Evolutionary conservation across 2,113 vertebrate species (phyloP).

Genomic region (Tiliqua scincoides): DNA sequence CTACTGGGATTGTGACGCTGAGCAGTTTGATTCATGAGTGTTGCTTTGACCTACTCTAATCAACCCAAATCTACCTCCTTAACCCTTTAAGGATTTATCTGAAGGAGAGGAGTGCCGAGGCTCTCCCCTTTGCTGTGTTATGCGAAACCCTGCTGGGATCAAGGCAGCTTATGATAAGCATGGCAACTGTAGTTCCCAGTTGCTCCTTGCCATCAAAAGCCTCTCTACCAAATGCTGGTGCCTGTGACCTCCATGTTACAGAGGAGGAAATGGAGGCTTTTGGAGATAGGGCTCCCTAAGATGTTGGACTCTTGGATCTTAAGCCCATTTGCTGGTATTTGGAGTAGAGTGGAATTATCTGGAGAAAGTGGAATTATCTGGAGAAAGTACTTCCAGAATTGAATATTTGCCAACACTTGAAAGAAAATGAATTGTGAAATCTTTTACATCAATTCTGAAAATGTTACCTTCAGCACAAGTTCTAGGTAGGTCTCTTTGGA

Average conservation of each 20-base stretch:
- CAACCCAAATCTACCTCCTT: not conserved
- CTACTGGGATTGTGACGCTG: not conserved
- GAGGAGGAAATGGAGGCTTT: not conserved
- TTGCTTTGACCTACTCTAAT: not conserved
- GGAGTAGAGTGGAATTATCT: not conserved
- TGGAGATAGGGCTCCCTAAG: not conserved
- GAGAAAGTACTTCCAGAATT: no score
- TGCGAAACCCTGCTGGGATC: not conserved
- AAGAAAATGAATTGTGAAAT: not conserved
- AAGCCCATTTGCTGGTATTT: not conserved
- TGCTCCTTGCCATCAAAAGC: not conserved
- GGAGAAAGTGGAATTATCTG: not conserved
- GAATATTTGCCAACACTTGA: not conserved
- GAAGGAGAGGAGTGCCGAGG: rapidly evolving
- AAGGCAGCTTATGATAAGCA: not conserved
- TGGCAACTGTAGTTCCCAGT: not conserved
- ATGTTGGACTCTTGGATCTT: not conserved
- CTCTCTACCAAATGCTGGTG: not conserved
- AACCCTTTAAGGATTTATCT: not conserved
- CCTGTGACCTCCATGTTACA: not conserved
- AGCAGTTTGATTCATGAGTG: not conserved
- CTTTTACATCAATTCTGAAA: no score
- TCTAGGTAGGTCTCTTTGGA: no score
- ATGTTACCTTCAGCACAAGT: no score
- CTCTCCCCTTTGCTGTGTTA: rapidly evolving